Percentiles rank a stretch among this genome's conserved stretches.
phyloP scores from a whole-genome alignment of 2,888 invertebrate genomes.

The Leptinotarsa haldemani region DNA sequence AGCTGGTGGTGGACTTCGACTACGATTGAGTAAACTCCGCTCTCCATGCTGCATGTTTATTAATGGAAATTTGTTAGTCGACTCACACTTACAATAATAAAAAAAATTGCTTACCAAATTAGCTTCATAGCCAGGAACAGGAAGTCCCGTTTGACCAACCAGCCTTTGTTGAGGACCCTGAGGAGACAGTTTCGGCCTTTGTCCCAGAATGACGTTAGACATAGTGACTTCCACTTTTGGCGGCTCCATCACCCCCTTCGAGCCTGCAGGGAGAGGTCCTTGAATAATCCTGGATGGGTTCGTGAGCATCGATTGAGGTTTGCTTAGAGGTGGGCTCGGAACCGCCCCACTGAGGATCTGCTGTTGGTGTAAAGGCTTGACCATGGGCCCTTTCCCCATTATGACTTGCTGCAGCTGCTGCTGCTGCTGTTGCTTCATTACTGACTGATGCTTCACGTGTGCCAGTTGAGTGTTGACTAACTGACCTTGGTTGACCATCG shows the following conservation, averaged over 20 bases:
- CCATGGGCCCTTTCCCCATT: slow-evolving; percentile 56
- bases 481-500: slow-evolving; percentile 41
- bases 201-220: slow-evolving; percentile 70
- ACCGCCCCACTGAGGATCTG: slow-evolving; percentile 69
- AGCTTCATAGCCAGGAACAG: slow-evolving; percentile 73
- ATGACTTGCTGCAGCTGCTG: slow-evolving; percentile 60
- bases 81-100: background rate
- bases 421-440: slow-evolving; percentile 51
- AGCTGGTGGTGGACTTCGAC: slow-evolving; percentile 86
- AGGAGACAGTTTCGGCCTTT: slow-evolving; percentile 63
- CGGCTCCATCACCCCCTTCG: slow-evolving; percentile 67
- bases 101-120: slow-evolving; percentile 75
- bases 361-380: slow-evolving; percentile 60
- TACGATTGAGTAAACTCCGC: slow-evolving; percentile 61
- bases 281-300: slow-evolving; percentile 66
- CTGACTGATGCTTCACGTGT: slow-evolving; percentile 62
- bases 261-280: slow-evolving; percentile 66
- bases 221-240: slow-evolving; percentile 70
- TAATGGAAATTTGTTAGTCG: slow-evolving; percentile 49
- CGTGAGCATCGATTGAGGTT: slow-evolving; percentile 40
- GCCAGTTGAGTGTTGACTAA: slow-evolving; percentile 65
- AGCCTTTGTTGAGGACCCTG: slow-evolving; percentile 70
- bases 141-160: slow-evolving; percentile 69
- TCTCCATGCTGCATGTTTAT: slow-evolving; percentile 72
- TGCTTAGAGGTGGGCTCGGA: slow-evolving; percentile 64